Conservation (phyloP, 2,113 vertebrate genomes). For the Amphiprion ocellaris region DNA sequence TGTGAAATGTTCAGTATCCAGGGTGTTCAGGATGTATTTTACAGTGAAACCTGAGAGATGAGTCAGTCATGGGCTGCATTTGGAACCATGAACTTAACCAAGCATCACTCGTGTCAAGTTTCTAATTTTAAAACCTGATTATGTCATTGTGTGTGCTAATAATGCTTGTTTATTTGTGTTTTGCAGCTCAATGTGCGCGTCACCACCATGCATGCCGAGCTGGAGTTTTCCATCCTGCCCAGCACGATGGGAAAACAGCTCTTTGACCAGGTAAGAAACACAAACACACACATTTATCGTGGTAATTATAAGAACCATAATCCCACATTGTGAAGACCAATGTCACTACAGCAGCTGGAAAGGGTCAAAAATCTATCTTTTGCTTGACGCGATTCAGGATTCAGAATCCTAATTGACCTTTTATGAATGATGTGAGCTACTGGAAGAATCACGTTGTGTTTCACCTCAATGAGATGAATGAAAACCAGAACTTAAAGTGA, state of each 20-base stretch:
- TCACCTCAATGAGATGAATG: background rate
- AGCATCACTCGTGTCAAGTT: too few relatives aligned
- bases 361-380: background rate
- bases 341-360: background rate
- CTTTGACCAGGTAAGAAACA: slow-evolving; percentile 91
- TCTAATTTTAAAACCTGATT: too few relatives aligned
- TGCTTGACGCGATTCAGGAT: too few relatives aligned
- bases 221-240: slow-evolving; percentile 99
- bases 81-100: too few relatives aligned
- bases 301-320: background rate
- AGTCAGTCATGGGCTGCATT: too few relatives aligned
- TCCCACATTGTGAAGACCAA: background rate
- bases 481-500: too few relatives aligned
- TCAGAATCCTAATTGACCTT: background rate
- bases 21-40: too few relatives aligned
- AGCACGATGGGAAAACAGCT: slow-evolving; percentile 98
- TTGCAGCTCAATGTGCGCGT: slow-evolving; percentile 94
- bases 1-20: too few relatives aligned
- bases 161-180: background rate
- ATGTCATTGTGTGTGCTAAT: background rate
- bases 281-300: too few relatives aligned
- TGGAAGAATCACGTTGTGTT: slow-evolving; percentile 23
- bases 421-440: background rate
- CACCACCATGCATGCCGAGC: slow-evolving; percentile 98
- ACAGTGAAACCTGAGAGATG: too few relatives aligned